Evolutionary conservation across 2,113 vertebrate genomes (phyloP).

Genomic region (Petrocephalus zakoni): DNA sequence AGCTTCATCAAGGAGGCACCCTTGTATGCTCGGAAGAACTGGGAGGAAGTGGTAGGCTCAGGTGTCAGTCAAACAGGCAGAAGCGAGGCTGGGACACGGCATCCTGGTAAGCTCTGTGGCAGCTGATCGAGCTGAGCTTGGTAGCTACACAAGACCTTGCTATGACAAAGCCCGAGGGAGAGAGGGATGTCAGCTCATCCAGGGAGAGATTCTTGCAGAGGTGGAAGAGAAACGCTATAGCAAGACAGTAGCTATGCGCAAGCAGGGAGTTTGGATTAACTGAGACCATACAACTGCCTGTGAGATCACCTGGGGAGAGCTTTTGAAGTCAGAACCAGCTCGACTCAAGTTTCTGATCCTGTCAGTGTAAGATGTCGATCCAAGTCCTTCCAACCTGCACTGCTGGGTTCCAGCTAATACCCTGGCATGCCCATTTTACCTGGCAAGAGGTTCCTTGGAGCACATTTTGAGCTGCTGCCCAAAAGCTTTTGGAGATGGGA

Average conservation of each 20-base stretch:
- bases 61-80: too few species aligned
- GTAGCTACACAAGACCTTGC: too few species aligned
- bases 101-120: too few species aligned
- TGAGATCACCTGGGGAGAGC: background rate
- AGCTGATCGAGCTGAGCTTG: too few species aligned
- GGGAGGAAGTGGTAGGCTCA: too few species aligned
- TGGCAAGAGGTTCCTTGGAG: background rate
- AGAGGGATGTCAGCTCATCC: background rate
- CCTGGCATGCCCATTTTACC: background rate
- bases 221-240: background rate
- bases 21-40: too few species aligned
- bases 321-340: background rate
- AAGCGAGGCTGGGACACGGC: too few species aligned
- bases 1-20: too few species aligned
- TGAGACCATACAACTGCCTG: background rate
- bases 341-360: background rate
- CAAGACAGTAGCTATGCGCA: background rate
- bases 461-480: background rate
- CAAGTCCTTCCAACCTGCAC: background rate
- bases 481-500: background rate
- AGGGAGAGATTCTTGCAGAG: background rate
- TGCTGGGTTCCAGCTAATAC: background rate
- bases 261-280: background rate
- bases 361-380: background rate
- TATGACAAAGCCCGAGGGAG: too few species aligned